Percentiles rank a stretch among this genome's conserved stretches.
phyloP scores from a whole-genome alignment of 2,888 invertebrate species.

The Herminia tarsipennalis region DNA sequence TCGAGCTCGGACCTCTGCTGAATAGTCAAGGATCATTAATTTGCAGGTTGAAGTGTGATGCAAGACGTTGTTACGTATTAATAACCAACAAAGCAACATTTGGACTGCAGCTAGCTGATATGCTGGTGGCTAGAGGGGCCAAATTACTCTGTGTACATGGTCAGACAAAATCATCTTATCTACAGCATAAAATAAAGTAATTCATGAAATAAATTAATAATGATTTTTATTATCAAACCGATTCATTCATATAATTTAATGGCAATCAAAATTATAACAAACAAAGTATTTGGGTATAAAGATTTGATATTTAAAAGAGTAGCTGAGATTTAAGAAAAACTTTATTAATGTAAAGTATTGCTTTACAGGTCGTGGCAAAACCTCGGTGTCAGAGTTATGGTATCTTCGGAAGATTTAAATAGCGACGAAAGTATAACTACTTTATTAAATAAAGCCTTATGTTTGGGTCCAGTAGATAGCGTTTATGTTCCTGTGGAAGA shows the following conservation, averaged over 20 bases:
- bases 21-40: too few species aligned
- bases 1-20: too few species aligned
- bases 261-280: too few species aligned
- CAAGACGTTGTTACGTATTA: slow-evolving; percentile 35
- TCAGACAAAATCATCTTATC: slow-evolving; percentile 2
- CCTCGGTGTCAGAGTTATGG: slow-evolving; percentile 31
- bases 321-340: background rate
- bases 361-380: slow-evolving; percentile 43
- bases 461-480: slow-evolving; percentile 44
- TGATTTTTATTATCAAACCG: too few species aligned
- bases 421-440: slow-evolving; percentile 15
- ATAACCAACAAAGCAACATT: slow-evolving; percentile 47
- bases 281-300: too few species aligned
- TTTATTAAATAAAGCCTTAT: slow-evolving; percentile 34
- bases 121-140: slow-evolving; percentile 55
- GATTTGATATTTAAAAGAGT: slow-evolving; percentile 36
- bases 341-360: background rate
- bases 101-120: slow-evolving; percentile 50
- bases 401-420: slow-evolving; percentile 19
- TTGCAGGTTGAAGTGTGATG: slow-evolving; percentile 37
- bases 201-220: too few species aligned
- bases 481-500: slow-evolving; percentile 39
- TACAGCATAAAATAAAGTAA: slow-evolving; percentile 30
- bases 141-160: slow-evolving; percentile 33
- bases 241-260: too few species aligned